Evolutionary conservation across 2,888 invertebrate species (phyloP).

Genomic region (Prenolepis imparis): DNA sequence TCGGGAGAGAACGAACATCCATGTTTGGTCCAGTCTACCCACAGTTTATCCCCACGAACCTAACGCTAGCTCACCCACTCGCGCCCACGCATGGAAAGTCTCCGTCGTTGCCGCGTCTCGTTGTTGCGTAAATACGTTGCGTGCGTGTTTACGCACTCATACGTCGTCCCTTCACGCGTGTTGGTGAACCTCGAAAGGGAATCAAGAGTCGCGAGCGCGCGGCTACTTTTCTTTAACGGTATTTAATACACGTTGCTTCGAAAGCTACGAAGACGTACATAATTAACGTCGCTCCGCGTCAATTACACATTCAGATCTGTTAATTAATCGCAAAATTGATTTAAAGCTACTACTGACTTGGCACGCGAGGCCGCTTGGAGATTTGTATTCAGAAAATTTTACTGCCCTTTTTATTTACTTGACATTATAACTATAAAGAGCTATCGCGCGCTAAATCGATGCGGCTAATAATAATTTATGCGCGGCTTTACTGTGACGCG

Average conservation of each 20-base stretch:
- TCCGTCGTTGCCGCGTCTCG: slow-evolving; percentile 1
- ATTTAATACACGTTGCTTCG: slow-evolving; percentile 25
- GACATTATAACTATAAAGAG: neutral
- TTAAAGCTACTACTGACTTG: neutral
- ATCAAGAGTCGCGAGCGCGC: slow-evolving; percentile 3
- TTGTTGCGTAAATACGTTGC: slow-evolving; percentile 33
- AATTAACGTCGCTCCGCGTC: neutral
- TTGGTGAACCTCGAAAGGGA: slow-evolving; percentile 35
- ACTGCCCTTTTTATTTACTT: slow-evolving; percentile 19
- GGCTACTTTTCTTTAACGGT: slow-evolving; percentile 21
- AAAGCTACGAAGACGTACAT: neutral
- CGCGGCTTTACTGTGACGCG: slow-evolving; percentile 17
- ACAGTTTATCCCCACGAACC: neutral
- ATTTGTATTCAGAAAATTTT: neutral
- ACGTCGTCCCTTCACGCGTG: neutral
- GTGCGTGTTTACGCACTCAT: neutral
- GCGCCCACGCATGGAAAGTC: slow-evolving; percentile 50
- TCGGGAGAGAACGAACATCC: slow-evolving; percentile 28
- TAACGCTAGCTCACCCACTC: slow-evolving; percentile 31
- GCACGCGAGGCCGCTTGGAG: neutral
- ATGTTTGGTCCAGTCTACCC: slow-evolving; percentile 52
- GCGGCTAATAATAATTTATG: slow-evolving; percentile 30
- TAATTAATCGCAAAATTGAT: neutral
- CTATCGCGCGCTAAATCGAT: slow-evolving; percentile 5
- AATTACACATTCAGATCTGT: neutral